phyloP scores from a whole-genome alignment of 37 sponge, comb jelly and placozoan species.

The Trichoplax adhaerens region DNA sequence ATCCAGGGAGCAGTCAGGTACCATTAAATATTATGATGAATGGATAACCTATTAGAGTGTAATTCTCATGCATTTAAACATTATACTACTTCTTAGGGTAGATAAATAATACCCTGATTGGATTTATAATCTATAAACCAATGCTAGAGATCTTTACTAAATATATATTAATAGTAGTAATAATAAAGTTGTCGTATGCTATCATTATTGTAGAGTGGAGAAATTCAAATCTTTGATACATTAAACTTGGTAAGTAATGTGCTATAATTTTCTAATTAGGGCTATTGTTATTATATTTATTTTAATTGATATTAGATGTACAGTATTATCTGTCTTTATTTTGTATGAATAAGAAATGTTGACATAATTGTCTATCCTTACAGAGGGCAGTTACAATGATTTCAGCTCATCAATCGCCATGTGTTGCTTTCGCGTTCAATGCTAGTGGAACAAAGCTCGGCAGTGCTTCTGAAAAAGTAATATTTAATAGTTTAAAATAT shows the following conservation, averaged over 20 bases:
- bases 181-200: too few relatives aligned
- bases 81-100: too few relatives aligned
- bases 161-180: too few relatives aligned
- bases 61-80: too few relatives aligned
- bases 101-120: too few relatives aligned
- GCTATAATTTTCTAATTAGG: neutral
- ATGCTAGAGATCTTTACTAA: too few relatives aligned
- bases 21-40: too few relatives aligned
- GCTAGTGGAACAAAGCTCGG: conserved; percentile 61
- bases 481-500: too few relatives aligned
- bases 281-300: too few relatives aligned
- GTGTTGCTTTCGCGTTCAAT: conserved; percentile 80
- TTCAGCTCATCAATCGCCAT: conserved; percentile 72
- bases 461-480: conserved; percentile 65
- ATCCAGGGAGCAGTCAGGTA: conserved; percentile 23
- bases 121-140: too few relatives aligned
- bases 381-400: conserved; percentile 61
- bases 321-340: neutral
- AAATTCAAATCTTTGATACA: conserved; percentile 89
- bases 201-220: conserved; percentile 27
- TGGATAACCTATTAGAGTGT: too few relatives aligned
- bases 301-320: too few relatives aligned
- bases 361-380: conserved; percentile 2
- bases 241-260: conserved; percentile 49
- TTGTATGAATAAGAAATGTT: neutral